A percentile compares a stretch with the other conserved stretches of the same genome.
Evolutionary conservation across 2,888 invertebrate genomes (phyloP).

Genomic region (Hipparchia sbordonii): DNA sequence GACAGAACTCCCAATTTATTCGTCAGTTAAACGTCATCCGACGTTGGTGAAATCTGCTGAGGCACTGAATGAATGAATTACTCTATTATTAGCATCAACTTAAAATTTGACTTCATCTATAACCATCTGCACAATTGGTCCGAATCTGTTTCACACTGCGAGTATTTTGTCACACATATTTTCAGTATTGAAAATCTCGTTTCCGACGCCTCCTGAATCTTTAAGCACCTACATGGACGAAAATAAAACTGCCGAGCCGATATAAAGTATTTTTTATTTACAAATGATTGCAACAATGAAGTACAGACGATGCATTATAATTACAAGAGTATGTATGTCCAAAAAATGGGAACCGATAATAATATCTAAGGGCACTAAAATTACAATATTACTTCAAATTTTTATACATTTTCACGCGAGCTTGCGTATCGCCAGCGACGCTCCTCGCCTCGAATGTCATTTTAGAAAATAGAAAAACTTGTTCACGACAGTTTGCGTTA

Average conservation of each 20-base stretch:
- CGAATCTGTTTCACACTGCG: too few relatives aligned
- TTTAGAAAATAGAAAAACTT: background rate
- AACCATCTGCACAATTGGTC: too few relatives aligned
- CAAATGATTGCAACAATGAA: conserved; percentile 84
- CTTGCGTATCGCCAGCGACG: conserved; percentile 49
- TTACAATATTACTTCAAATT: conserved; percentile 70
- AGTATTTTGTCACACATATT: too few relatives aligned
- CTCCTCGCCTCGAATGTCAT: background rate
- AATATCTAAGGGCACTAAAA: conserved; percentile 76
- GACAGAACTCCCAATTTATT: too few relatives aligned
- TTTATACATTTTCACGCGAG: conserved; percentile 65
- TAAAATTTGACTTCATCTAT: too few relatives aligned
- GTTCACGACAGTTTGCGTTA: background rate
- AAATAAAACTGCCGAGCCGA: conserved; percentile 26
- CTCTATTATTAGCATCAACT: too few relatives aligned
- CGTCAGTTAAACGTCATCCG: too few relatives aligned
- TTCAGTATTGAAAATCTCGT: too few relatives aligned
- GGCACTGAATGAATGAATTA: too few relatives aligned
- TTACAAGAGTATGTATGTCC: conserved; percentile 79
- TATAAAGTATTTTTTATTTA: conserved; percentile 79
- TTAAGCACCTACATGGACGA: too few relatives aligned
- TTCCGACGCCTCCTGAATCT: too few relatives aligned
- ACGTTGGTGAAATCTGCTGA: too few relatives aligned
- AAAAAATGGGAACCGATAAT: conserved; percentile 80
- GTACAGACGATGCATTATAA: conserved; percentile 82